Base-by-base conservation (phyloP, 2,113 vertebrate genomes). In the Okapia johnstoni region DNA sequence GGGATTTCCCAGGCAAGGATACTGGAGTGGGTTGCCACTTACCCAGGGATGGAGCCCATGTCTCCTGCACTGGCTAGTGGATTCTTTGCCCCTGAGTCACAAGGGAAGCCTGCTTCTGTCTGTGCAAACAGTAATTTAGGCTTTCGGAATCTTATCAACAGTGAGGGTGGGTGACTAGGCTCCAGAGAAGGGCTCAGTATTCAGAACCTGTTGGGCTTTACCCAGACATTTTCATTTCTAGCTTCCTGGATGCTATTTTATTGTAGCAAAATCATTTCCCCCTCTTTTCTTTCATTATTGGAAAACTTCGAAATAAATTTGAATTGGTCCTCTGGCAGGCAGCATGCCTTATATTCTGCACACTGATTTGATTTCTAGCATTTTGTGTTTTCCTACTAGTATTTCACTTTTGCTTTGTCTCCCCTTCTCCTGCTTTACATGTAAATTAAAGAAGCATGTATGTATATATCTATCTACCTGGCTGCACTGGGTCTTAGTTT, bases 111-210 rank as follows among this genome's bases (percentile, higher is more conserved):
- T 1, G 3, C 46, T 50, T 79, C 46, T 50, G 7, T 14, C 43
- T 16, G 52, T 7, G 0, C 30, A 19, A 13, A 9, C 77, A 80
- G 77, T 30, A 50, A 19, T 50, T 33, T 80, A 80, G 77, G 15
- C 2, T 50, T 19, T 8, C 10, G 17, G 52, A 28, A 7, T 60
- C 70, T n/a, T 5, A 12, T 43, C 2, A 3, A 48, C 46, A 1
- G 0, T 0, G 23, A 2, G 12, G 14, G 25, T 15, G 33, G 26
- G 2, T 26, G 13, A 15, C 1, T 21, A 36, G 5, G 13, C 30
- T 28, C 25, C 26, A 28, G 79, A 33, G 83, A 77, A 48, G 17
- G 0, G 58, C 21, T 52, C 88, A 57, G 83, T 17, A 36, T 2
- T 2, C 52, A 48, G 57, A 89, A 11, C 33, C 46, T 26, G 33